Evolutionary conservation across 2,797 vertebrate species (phyloP).

Genomic region (Micromesistius poutassou): DNA sequence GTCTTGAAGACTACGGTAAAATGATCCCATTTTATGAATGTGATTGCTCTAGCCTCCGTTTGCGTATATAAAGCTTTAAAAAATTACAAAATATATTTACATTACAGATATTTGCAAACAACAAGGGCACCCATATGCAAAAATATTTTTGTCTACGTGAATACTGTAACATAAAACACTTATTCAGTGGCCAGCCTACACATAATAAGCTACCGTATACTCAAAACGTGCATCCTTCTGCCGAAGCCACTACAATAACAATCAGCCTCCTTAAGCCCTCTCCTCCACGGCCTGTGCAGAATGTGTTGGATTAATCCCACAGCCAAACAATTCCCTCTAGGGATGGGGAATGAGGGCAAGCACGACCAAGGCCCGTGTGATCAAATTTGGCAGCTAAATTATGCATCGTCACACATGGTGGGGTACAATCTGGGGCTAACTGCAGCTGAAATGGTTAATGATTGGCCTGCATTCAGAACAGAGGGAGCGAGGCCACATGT

Average conservation of each 20-base stretch:
- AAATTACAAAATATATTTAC: background rate
- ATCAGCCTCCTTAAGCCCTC: conserved; percentile 10
- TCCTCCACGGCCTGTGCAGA: conserved; percentile 19
- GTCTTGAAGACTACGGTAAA: too few relatives aligned
- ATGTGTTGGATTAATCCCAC: conserved; percentile 23
- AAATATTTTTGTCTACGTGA: background rate
- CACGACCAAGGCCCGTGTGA: conserved; percentile 47
- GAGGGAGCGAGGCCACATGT: conserved; percentile 37
- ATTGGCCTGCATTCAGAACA: conserved; percentile 63
- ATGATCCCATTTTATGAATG: background rate
- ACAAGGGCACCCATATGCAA: background rate
- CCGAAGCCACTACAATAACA: conserved; percentile 11
- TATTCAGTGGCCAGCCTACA: background rate
- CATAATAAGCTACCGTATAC: background rate
- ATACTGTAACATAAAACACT: background rate
- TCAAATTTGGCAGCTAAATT: conserved; percentile 69
- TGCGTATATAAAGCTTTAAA: background rate
- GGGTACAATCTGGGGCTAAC: conserved; percentile 60
- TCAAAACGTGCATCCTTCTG: conserved; percentile 8
- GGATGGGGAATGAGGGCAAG: conserved; percentile 63
- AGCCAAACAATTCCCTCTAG: conserved; percentile 48
- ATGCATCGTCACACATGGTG: conserved; percentile 76
- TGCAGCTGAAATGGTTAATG: conserved; percentile 72
- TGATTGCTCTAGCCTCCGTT: background rate
- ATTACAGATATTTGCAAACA: background rate